A percentile compares a stretch with the other conserved stretches of the same genome.
These are phyloP conservation scores for Drosophila villosipedis DNA, from an alignment of 2,888 invertebrate genomes.

Conservation along the genomic window DNA sequence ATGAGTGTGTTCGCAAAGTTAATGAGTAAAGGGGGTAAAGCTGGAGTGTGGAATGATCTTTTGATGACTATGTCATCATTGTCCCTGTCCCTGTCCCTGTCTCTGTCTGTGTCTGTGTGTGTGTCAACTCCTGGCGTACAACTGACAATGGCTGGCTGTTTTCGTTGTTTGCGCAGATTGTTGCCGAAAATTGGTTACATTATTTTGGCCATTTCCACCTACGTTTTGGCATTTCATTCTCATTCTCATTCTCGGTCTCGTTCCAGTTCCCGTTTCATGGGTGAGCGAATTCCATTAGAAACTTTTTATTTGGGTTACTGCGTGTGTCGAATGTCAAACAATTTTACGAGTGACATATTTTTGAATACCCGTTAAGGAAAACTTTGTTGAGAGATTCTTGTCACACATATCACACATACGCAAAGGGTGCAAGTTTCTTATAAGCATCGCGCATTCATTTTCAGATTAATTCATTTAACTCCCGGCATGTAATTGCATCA, in stretches of 20 bases:
- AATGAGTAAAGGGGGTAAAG: not conserved
- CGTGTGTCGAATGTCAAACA: slow-evolving; percentile 62
- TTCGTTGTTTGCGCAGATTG: slow-evolving; percentile 17
- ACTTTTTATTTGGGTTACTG: slow-evolving; percentile 48
- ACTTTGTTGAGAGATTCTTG: slow-evolving; percentile 35
- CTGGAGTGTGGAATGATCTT: not conserved
- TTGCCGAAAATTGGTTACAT: slow-evolving; percentile 35
- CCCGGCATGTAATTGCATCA: not conserved
- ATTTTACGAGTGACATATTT: slow-evolving; percentile 49
- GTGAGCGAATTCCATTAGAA: slow-evolving; percentile 50
- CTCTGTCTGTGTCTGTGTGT: too few species aligned
- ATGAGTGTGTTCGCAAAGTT: slow-evolving; percentile 8
- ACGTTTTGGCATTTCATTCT: slow-evolving; percentile 1
- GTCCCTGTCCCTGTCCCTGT: too few species aligned
- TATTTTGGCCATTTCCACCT: slow-evolving; percentile 14
- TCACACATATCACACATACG: not conserved
- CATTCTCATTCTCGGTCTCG: not conserved
- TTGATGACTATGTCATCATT: not conserved
- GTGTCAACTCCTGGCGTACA: not conserved
- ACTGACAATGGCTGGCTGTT: not conserved
- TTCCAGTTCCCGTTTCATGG: not conserved
- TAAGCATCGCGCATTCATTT: not conserved
- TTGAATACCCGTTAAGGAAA: slow-evolving; percentile 42
- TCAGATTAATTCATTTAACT: not conserved
- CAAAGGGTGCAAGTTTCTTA: not conserved